A percentile compares a stretch with the other conserved stretches of the same genome.
Evolutionary conservation across 2,113 vertebrate species (phyloP).

Genomic region (Holacanthus passer): DNA sequence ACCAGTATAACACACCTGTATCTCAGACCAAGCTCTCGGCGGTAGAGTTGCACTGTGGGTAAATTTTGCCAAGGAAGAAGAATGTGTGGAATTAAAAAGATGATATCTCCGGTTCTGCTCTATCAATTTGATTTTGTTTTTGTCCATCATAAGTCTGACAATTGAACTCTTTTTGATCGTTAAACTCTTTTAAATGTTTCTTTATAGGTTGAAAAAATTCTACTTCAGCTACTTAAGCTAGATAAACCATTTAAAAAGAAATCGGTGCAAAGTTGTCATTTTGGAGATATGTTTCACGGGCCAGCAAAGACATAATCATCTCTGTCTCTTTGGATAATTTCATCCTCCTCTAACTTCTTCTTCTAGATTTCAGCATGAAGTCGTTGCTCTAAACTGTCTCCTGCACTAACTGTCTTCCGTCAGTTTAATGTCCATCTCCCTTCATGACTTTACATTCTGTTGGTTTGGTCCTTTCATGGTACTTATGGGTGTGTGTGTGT

Average conservation of each 20-base stretch:
- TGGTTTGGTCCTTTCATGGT: constrained; percentile 14
- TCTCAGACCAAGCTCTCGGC: not conserved
- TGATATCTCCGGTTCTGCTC: not conserved
- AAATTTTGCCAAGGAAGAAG: not conserved
- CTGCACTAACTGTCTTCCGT: constrained; percentile 38
- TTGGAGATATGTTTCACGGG: constrained; percentile 3
- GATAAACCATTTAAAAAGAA: not conserved
- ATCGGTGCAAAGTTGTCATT: not conserved
- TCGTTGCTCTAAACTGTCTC: constrained; percentile 1
- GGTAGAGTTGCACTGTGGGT: not conserved
- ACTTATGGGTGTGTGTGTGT: constrained; percentile 18
- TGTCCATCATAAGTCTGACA: not conserved
- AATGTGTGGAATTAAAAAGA: not conserved
- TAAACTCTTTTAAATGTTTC: not conserved
- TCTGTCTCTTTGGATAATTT: not conserved
- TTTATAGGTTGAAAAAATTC: not conserved
- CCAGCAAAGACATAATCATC: not conserved
- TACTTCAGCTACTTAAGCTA: not conserved
- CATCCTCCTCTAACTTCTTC: not conserved
- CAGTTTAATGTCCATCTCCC: constrained; percentile 12
- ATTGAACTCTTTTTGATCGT: not conserved
- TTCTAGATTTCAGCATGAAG: constrained; percentile 15
- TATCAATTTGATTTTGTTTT: not conserved
- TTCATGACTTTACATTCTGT: constrained; percentile 20
- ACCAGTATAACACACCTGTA: not conserved